Conservation (phyloP, 2,888 invertebrate species). For the Nephrotoma appendiculata region DNA sequence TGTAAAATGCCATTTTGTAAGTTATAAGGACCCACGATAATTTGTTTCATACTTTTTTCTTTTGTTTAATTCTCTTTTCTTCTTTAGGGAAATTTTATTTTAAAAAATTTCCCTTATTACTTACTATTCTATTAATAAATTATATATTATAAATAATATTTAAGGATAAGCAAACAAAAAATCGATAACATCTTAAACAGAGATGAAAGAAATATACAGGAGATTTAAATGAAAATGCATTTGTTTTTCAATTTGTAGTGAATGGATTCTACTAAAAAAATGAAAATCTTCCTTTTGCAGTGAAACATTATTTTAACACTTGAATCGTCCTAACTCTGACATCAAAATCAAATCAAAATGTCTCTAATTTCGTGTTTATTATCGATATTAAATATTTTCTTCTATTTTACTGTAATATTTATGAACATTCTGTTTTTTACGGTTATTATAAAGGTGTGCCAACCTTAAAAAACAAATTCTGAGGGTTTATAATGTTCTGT, state of each 20-base stretch:
- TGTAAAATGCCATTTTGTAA: not conserved
- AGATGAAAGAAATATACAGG: not conserved
- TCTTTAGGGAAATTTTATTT: not conserved
- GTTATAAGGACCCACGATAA: not conserved
- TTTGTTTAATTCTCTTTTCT: not conserved
- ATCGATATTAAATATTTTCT: too few species aligned
- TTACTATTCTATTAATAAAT: not conserved
- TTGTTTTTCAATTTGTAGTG: not conserved
- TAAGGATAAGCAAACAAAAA: not conserved
- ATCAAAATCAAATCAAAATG: not conserved
- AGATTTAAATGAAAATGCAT: not conserved
- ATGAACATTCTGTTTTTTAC: too few species aligned
- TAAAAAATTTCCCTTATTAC: not conserved
- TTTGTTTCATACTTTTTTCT: not conserved
- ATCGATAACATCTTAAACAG: not conserved
- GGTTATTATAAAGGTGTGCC: too few species aligned
- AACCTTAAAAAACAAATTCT: too few species aligned
- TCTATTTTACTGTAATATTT: too few species aligned
- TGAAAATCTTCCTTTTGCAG: not conserved
- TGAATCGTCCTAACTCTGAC: not conserved
- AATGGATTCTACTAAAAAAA: not conserved
- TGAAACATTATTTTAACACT: not conserved
- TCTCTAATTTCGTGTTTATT: too few species aligned
- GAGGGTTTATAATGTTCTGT: too few species aligned
- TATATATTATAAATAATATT: not conserved